Conservation (phyloP, 2,797 vertebrate species). For the Brotula barbata region DNA sequence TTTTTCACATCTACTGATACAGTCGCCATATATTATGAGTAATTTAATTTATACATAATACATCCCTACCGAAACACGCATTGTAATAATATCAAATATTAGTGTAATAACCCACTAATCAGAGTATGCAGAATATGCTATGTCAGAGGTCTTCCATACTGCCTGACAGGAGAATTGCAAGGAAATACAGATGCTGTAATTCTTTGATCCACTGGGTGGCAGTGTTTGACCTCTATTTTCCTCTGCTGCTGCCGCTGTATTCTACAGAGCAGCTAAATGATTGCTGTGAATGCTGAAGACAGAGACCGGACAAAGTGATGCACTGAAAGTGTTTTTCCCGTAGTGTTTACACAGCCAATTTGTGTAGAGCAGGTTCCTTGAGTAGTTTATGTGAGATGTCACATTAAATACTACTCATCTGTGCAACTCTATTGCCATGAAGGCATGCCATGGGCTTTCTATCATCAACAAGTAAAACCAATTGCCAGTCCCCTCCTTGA, state of each 20-base stretch:
- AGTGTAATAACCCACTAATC: too few relatives aligned
- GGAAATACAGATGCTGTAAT: constrained; percentile 18
- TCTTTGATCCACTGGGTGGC: constrained; percentile 60
- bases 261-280: constrained; percentile 4
- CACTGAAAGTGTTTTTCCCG: neutral
- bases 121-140: too few relatives aligned
- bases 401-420: too few relatives aligned
- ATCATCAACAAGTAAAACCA: constrained; percentile 19
- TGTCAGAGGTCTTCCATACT: too few relatives aligned
- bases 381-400: too few relatives aligned
- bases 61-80: too few relatives aligned
- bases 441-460: constrained; percentile 3
- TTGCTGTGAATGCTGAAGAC: constrained; percentile 8
- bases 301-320: neutral
- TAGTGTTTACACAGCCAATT: too few relatives aligned
- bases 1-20: constrained; percentile 5
- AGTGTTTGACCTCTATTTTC: constrained; percentile 50
- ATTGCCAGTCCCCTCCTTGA: constrained; percentile 22
- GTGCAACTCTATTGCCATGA: neutral
- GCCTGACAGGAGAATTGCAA: too few relatives aligned
- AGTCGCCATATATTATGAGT: neutral
- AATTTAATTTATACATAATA: too few relatives aligned
- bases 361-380: too few relatives aligned
- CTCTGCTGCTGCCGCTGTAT: constrained; percentile 1
- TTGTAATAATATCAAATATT: too few relatives aligned